phyloP scores from a whole-genome alignment of 30 jellyfish, hydroid and myxozoan species.

The Hydractinia echinata region DNA sequence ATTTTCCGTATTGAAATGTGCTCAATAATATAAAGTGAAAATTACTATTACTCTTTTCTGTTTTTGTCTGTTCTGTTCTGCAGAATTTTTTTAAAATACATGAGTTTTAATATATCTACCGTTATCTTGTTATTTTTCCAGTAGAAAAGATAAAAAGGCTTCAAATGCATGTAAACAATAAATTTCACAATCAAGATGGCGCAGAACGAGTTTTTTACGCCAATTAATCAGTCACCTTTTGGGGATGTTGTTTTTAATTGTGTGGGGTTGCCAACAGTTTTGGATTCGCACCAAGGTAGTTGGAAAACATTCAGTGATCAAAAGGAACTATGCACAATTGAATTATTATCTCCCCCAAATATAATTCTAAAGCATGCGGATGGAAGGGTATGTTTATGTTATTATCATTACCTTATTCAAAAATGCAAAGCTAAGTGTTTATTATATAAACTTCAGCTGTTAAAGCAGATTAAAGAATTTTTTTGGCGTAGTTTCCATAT shows the following conservation, averaged over 20 bases:
- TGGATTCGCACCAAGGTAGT: constrained; percentile 1
- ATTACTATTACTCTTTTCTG: no score
- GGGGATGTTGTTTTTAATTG: background rate
- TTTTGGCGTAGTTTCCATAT: no score
- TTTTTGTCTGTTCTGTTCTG: no score
- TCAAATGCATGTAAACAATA: no score
- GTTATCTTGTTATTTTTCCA: no score
- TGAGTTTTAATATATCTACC: no score
- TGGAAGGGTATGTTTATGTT: background rate
- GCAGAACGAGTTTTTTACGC: background rate
- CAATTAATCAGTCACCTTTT: background rate
- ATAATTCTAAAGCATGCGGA: background rate
- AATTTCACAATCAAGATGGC: background rate
- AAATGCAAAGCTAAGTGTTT: background rate
- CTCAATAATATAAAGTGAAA: no score
- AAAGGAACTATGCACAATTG: background rate
- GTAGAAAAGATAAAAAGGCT: no score
- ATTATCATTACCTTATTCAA: background rate
- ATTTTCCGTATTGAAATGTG: no score
- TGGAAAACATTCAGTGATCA: background rate
- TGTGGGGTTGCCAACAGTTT: background rate
- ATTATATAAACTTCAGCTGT: no score
- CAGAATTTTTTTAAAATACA: no score
- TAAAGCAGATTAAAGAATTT: no score
- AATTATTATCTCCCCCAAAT: background rate